Evolutionary conservation across 2,113 vertebrate genomes (phyloP).

Genomic region (Elephas maximus): DNA sequence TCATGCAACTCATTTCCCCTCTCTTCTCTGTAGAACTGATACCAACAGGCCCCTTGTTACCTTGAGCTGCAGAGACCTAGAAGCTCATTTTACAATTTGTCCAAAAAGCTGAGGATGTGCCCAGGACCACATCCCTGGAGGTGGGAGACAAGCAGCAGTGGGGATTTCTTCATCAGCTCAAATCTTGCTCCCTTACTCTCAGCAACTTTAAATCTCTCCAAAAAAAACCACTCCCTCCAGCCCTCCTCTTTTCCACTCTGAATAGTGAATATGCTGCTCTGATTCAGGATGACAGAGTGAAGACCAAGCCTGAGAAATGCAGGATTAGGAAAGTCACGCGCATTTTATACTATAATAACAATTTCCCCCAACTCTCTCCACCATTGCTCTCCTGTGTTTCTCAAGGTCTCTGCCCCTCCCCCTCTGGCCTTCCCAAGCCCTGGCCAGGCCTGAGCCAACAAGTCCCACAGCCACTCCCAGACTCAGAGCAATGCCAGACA

Average conservation of each 20-base stretch:
- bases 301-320: not conserved
- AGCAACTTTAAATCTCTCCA: not conserved
- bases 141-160: rapidly evolving
- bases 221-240: not conserved
- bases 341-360: not conserved
- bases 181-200: not conserved
- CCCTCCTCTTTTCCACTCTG: no score
- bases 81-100: not conserved
- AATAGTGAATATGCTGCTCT: not conserved
- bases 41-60: not conserved
- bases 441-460: conserved; percentile 62
- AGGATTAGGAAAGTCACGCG: no score
- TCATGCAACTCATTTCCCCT: not conserved
- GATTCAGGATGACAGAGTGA: not conserved
- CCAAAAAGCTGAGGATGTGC: not conserved
- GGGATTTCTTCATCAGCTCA: not conserved
- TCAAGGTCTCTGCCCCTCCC: not conserved
- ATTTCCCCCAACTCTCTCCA: not conserved
- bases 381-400: not conserved
- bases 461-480: conserved; percentile 55
- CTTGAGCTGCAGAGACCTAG: not conserved
- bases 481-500: not conserved
- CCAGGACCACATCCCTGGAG: not conserved
- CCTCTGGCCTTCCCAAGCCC: not conserved
- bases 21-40: not conserved